A percentile compares a stretch with the other conserved stretches of the same genome.
These are phyloP conservation scores for Drosophila kurseongensis DNA, from an alignment of 1,140 invertebrate species.

Conservation along the genomic window DNA sequence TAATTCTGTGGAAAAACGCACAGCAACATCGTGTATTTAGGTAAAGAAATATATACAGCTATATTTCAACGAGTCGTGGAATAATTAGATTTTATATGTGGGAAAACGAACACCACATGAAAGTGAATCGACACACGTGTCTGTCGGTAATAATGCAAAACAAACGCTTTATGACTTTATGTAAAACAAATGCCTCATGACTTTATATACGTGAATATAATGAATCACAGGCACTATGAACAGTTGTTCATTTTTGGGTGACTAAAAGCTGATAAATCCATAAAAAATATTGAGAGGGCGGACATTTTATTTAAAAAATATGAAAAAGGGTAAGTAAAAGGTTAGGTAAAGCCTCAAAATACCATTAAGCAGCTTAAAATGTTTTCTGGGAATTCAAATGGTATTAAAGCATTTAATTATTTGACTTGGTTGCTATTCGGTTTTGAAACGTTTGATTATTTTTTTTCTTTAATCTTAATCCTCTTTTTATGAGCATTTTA, in stretches of 20 bases:
- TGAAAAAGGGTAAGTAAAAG: neutral
- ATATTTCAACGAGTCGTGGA: conserved; percentile 28
- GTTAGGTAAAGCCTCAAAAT: neutral
- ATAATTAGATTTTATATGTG: conserved; percentile 50
- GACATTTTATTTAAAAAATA: conserved; percentile 6
- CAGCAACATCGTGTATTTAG: conserved; percentile 25
- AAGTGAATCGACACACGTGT: conserved; percentile 67
- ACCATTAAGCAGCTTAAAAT: conserved; percentile 17
- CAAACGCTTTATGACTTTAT: conserved; percentile 37
- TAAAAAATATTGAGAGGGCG: conserved; percentile 10
- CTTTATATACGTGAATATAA: conserved; percentile 3
- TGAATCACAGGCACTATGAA: conserved; percentile 23
- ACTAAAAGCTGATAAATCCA: conserved; percentile 35
- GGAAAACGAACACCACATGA: conserved; percentile 47
- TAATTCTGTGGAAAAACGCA: conserved; percentile 42
- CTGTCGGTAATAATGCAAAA: conserved; percentile 43
- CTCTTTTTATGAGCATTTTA: too few relatives aligned
- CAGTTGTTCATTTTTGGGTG: conserved; percentile 33
- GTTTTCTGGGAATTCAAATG: neutral
- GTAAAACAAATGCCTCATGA: conserved; percentile 38
- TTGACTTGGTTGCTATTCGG: neutral
- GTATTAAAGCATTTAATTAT: neutral
- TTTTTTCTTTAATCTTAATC: too few relatives aligned
- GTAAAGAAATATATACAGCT: conserved; percentile 9
- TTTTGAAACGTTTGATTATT: too few relatives aligned